A percentile compares a stretch with the other conserved stretches of the same genome.
Conservation (phyloP, 1,140 invertebrate species). For the Zaprionus lachaisei region DNA sequence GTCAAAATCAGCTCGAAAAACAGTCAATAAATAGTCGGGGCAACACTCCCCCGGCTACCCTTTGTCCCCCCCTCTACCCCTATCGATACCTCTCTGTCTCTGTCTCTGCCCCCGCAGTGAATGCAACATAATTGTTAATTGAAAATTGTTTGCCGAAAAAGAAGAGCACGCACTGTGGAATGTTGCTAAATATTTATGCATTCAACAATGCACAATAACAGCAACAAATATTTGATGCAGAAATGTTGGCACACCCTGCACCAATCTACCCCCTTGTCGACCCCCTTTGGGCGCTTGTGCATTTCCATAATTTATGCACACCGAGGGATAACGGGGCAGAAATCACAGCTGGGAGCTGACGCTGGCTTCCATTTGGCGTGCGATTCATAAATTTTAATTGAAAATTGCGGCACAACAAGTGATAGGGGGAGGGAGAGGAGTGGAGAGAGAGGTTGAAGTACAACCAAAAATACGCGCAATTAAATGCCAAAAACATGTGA, state of each 20-base stretch:
- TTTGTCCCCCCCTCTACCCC: slow-evolving; percentile 1
- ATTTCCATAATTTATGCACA: slow-evolving; percentile 73
- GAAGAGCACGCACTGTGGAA: slow-evolving; percentile 21
- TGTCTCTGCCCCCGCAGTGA: slow-evolving; percentile 7
- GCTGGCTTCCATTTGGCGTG: slow-evolving; percentile 36
- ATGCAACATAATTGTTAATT: slow-evolving; percentile 73
- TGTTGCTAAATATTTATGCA: slow-evolving; percentile 71
- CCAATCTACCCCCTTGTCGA: too few relatives aligned
- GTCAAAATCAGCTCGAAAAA: slow-evolving; percentile 70
- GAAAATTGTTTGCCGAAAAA: slow-evolving; percentile 69
- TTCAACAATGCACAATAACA: slow-evolving; percentile 70
- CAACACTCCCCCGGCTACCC: neutral
- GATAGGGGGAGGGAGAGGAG: neutral
- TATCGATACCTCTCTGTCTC: neutral
- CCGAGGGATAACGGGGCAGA: slow-evolving; percentile 10
- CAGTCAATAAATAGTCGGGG: slow-evolving; percentile 32
- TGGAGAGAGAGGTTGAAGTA: neutral
- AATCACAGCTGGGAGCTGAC: slow-evolving; percentile 23
- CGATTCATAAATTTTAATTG: slow-evolving; percentile 79
- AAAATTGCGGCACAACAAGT: slow-evolving; percentile 52
- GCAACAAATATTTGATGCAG: slow-evolving; percentile 49
- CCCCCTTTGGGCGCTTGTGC: slow-evolving; percentile 21
- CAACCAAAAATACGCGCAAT: slow-evolving; percentile 50
- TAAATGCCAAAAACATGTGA: slow-evolving; percentile 62
- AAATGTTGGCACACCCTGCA: slow-evolving; percentile 27